These are phyloP conservation scores for Tetragnatha montana DNA, from an alignment of 2,888 invertebrate species.

Conservation along the genomic window DNA sequence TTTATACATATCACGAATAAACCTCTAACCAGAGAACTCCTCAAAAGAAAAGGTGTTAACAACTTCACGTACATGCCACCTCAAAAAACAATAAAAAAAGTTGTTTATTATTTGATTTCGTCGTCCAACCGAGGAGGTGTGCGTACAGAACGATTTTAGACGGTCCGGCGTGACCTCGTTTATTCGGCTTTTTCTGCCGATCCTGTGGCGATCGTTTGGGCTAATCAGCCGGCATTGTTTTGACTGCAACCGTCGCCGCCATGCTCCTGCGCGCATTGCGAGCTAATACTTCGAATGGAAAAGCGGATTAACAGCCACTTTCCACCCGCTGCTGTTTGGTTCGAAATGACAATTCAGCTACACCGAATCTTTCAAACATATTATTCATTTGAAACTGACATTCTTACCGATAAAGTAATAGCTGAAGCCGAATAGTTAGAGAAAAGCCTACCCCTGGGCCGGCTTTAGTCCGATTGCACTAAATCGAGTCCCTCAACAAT, in stretches of 20 bases:
- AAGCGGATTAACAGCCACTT: slow-evolving; percentile 17
- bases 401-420: not conserved
- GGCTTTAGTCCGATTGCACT: no score
- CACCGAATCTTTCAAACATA: not conserved
- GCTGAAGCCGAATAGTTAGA: no score
- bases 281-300: slow-evolving; percentile 34
- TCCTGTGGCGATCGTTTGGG: slow-evolving; percentile 33
- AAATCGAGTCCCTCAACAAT: no score
- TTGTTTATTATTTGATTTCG: slow-evolving; percentile 49
- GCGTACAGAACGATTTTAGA: slow-evolving; percentile 48
- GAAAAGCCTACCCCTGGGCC: no score
- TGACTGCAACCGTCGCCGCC: slow-evolving; percentile 45
- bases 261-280: slow-evolving; percentile 48
- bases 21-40: no score
- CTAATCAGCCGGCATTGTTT: slow-evolving; percentile 53
- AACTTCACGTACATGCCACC: not conserved
- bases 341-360: not conserved
- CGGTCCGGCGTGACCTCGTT: slow-evolving; percentile 58
- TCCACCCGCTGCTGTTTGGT: not conserved
- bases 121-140: slow-evolving; percentile 57
- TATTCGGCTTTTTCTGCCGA: slow-evolving; percentile 42
- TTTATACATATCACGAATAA: no score
- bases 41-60: no score
- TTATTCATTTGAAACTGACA: not conserved
- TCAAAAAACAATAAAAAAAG: slow-evolving; percentile 23